Evolutionary conservation across 1,140 invertebrate species (phyloP).

Genomic region (Bombus breviceps): DNA sequence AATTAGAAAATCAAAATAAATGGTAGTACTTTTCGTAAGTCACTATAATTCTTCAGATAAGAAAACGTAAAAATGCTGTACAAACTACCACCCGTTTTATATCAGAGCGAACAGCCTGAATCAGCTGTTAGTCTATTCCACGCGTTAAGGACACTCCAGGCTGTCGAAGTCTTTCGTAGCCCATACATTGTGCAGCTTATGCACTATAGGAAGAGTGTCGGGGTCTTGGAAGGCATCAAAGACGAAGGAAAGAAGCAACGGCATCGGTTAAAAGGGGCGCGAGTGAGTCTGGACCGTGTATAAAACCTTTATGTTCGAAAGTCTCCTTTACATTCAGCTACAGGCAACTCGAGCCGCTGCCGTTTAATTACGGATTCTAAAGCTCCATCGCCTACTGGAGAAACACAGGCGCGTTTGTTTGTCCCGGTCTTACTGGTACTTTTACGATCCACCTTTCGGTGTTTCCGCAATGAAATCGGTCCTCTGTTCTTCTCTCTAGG

Average conservation of each 20-base stretch:
- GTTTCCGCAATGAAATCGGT: constrained; percentile 38
- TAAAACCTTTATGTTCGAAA: constrained; percentile 69
- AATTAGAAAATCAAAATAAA: not conserved
- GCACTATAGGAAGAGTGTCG: not conserved
- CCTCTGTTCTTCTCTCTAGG: too few relatives aligned
- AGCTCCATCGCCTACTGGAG: constrained; percentile 56
- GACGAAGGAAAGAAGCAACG: constrained; percentile 28
- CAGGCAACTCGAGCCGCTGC: constrained; percentile 50
- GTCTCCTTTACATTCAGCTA: constrained; percentile 39
- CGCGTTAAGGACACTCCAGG: not conserved
- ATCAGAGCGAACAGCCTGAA: not conserved
- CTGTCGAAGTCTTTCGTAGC: not conserved
- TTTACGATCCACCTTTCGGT: constrained; percentile 64
- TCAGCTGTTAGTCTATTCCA: not conserved
- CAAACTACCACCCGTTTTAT: not conserved
- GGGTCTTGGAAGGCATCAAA: constrained; percentile 22
- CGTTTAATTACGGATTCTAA: constrained; percentile 75
- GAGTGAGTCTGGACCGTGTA: constrained; percentile 22
- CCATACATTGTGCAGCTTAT: constrained; percentile 32
- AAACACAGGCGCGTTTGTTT: constrained; percentile 57
- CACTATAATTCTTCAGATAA: not conserved
- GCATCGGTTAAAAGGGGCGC: constrained; percentile 8
- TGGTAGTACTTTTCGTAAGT: not conserved
- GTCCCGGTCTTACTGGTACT: constrained; percentile 66
- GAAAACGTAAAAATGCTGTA: not conserved